A percentile compares a stretch with the other conserved stretches of the same genome.
Evolutionary conservation across 2,113 vertebrate species (phyloP).

Genomic region (Hippocampus mohnikei): DNA sequence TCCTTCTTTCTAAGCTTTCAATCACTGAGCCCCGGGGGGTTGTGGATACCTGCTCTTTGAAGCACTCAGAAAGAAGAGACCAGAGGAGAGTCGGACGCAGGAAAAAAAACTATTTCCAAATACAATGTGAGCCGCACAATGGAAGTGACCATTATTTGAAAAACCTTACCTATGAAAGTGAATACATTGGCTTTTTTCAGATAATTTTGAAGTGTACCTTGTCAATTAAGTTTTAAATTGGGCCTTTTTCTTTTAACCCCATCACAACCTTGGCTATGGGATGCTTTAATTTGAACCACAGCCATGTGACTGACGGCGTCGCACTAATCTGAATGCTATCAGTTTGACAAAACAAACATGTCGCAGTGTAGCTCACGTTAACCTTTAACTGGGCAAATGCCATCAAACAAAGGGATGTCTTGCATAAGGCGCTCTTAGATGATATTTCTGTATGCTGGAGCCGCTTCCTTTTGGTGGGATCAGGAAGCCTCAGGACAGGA

Average conservation of each 20-base stretch:
- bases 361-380: neutral
- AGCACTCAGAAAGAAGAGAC: conserved; percentile 50
- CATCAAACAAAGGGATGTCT: conserved; percentile 19
- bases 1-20: conserved; percentile 70
- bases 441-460: conserved; percentile 31
- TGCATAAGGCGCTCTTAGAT: conserved; percentile 25
- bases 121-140: conserved; percentile 44
- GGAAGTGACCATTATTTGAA: conserved; percentile 42
- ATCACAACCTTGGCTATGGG: neutral
- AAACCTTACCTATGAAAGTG: neutral
- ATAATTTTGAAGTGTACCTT: neutral
- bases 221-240: neutral
- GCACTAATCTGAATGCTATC: neutral
- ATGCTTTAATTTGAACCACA: neutral
- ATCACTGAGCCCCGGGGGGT: conserved; percentile 62
- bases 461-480: conserved; percentile 30
- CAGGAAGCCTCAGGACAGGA: conserved; percentile 44
- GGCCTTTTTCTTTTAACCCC: too few relatives aligned
- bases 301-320: neutral
- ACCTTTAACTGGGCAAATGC: conserved; percentile 4
- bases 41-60: conserved; percentile 75
- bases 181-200: neutral
- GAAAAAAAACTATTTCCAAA: conserved; percentile 44
- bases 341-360: neutral
- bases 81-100: conserved; percentile 59